Conservation (phyloP, 2,797 vertebrate genomes). For the Steatocranus sp. region DNA sequence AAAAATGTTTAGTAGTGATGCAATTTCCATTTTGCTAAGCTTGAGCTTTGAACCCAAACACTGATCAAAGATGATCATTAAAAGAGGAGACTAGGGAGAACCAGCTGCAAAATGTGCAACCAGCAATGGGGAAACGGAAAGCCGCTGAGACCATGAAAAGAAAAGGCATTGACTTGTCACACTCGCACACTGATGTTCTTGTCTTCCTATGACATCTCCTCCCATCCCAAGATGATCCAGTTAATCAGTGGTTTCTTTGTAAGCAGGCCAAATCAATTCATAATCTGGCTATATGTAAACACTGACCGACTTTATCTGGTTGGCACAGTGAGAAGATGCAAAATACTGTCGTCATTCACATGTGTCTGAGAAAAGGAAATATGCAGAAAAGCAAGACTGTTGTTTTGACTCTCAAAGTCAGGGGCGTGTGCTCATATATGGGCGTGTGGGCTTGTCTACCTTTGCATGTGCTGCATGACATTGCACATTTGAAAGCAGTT, state of each 20-base stretch:
- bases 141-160: background rate
- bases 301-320: conserved; percentile 40
- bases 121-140: background rate
- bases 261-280: background rate
- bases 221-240: conserved; percentile 27
- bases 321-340: background rate
- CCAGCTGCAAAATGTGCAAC: background rate
- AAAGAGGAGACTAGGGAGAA: background rate
- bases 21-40: background rate
- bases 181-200: conserved; percentile 44
- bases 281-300: conserved; percentile 43
- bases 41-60: background rate
- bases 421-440: conserved; percentile 1
- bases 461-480: background rate
- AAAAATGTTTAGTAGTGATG: background rate
- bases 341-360: conserved; percentile 29
- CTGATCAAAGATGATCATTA: background rate
- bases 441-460: background rate
- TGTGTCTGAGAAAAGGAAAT: background rate
- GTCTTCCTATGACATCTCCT: conserved; percentile 43
- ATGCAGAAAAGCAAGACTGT: background rate
- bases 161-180: conserved; percentile 22
- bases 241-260: conserved; percentile 62
- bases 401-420: conserved; percentile 55
- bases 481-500: background rate